Evolutionary conservation across 2,797 vertebrate species (phyloP).

Genomic region (Crax fasciolata): DNA sequence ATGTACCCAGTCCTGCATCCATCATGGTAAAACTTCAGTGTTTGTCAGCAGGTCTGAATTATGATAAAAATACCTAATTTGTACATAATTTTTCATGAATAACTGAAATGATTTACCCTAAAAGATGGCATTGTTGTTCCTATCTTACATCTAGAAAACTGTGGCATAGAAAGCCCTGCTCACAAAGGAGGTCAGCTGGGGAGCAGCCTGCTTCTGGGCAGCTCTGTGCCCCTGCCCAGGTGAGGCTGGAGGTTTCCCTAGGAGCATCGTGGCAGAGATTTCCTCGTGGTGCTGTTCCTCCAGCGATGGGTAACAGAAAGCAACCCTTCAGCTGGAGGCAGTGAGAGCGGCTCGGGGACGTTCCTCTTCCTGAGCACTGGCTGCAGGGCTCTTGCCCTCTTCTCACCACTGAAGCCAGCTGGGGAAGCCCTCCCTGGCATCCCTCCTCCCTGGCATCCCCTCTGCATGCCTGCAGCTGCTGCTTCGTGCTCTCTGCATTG

Average conservation of each 20-base stretch:
- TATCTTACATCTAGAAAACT: not conserved
- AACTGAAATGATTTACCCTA: not conserved
- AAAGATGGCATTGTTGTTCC: not conserved
- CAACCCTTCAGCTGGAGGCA: rapidly evolving
- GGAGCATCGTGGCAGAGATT: not conserved
- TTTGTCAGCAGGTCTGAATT: conserved; percentile 57
- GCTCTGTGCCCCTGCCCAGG: not conserved
- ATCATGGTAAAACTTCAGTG: conserved; percentile 19
- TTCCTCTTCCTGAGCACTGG: not conserved
- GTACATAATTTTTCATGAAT: not conserved
- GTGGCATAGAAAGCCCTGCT: not conserved
- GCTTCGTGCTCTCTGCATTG: rapidly evolving
- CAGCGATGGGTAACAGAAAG: not conserved
- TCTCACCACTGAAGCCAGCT: not conserved
- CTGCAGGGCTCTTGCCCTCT: not conserved
- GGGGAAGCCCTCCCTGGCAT: not conserved
- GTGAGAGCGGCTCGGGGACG: not conserved
- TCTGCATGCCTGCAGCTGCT: not conserved
- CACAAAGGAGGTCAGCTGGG: not conserved
- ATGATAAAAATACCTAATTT: not conserved
- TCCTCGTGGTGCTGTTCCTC: not conserved
- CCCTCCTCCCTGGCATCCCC: not conserved
- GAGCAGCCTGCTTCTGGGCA: not conserved
- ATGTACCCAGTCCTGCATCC: conserved; percentile 15
- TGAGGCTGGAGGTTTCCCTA: not conserved